Evolutionary conservation across 2,797 vertebrate genomes (phyloP).

Genomic region (Urosaurus nigricauda): DNA sequence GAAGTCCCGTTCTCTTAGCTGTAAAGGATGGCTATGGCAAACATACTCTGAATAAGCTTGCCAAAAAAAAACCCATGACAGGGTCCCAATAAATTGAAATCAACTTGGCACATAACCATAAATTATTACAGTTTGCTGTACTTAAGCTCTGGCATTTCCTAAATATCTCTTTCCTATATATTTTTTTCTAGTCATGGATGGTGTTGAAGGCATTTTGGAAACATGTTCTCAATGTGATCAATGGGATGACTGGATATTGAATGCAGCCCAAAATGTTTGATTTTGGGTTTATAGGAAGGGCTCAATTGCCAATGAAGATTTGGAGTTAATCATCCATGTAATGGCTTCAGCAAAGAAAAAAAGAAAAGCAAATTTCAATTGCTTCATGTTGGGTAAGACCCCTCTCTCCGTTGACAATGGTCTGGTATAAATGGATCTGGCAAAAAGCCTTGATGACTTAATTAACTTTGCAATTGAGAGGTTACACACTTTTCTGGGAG

Average conservation of each 20-base stretch:
- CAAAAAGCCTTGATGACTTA: not conserved
- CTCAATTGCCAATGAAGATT: not conserved
- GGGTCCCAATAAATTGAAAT: too few relatives aligned
- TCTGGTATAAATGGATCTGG: not conserved
- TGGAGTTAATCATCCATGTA: not conserved
- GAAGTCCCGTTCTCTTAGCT: too few relatives aligned
- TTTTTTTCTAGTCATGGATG: not conserved
- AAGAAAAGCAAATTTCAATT: not conserved
- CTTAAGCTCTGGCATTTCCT: not conserved
- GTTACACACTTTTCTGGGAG: not conserved
- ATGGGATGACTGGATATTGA: not conserved
- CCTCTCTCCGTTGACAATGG: not conserved
- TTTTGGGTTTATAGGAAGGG: not conserved
- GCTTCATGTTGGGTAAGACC: not conserved
- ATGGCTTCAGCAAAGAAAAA: not conserved
- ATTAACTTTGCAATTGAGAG: slow-evolving; percentile 4
- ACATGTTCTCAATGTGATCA: not conserved
- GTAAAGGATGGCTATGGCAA: too few relatives aligned
- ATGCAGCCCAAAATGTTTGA: not conserved
- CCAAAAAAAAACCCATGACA: too few relatives aligned
- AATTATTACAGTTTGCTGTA: not conserved
- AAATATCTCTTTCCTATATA: not conserved
- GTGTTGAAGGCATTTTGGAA: not conserved
- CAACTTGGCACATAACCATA: too few relatives aligned
- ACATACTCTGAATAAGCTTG: too few relatives aligned